Evolutionary conservation across 2,113 vertebrate species (phyloP).

Genomic region (Phylloscopus trochiloides): DNA sequence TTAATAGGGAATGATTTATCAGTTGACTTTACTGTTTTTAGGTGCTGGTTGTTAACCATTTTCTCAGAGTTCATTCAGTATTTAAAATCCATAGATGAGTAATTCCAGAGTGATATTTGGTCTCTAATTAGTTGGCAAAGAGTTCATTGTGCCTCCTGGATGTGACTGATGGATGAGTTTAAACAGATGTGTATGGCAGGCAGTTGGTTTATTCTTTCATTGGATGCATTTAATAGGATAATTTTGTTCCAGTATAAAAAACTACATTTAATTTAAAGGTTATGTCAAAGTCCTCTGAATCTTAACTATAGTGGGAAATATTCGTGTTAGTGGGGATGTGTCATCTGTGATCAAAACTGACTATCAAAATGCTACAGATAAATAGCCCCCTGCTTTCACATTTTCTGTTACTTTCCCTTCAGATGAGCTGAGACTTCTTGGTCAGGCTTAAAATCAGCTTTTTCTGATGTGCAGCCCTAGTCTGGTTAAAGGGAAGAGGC

Average conservation of each 20-base stretch:
- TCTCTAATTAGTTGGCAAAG: neutral
- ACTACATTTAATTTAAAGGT: neutral
- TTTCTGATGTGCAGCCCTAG: neutral
- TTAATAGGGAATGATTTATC: neutral
- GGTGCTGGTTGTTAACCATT: neutral
- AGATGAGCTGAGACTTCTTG: neutral
- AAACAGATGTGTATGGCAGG: neutral
- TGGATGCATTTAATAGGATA: neutral
- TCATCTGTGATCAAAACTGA: neutral
- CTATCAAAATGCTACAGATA: neutral
- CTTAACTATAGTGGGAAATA: neutral
- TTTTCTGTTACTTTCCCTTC: neutral
- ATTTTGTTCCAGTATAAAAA: neutral
- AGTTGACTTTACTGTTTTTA: neutral
- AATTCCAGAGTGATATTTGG: neutral
- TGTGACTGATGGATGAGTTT: neutral
- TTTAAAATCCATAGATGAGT: neutral
- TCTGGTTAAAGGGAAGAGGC: neutral
- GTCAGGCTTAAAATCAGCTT: neutral
- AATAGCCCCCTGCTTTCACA: neutral
- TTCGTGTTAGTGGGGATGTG: rapidly evolving
- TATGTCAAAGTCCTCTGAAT: neutral
- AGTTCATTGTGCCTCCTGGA: neutral
- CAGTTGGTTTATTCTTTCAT: neutral
- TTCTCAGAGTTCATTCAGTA: neutral